phyloP scores from a whole-genome alignment of 1,140 invertebrate genomes.

The Hypsibius dujardini region DNA sequence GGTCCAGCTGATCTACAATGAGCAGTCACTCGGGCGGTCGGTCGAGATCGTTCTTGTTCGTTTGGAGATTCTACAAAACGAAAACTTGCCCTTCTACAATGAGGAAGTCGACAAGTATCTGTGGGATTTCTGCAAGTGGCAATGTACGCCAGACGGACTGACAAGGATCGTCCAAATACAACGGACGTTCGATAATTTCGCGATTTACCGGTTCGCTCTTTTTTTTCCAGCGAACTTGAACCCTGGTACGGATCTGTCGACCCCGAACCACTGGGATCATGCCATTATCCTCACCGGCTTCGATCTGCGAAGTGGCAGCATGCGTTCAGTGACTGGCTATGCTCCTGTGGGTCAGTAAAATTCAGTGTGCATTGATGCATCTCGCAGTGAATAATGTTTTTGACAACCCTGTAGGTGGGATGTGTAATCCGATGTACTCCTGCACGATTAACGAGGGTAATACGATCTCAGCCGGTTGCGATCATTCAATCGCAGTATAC shows the following conservation, averaged over 20 bases:
- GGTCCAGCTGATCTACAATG: conserved; percentile 27
- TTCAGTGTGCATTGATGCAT: too few relatives aligned
- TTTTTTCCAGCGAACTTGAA: conserved; percentile 21
- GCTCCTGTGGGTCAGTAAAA: neutral
- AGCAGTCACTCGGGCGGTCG: conserved; percentile 20
- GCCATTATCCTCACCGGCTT: conserved; percentile 36
- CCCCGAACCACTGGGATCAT: conserved; percentile 37
- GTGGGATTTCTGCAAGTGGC: conserved; percentile 33
- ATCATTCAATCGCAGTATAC: too few relatives aligned
- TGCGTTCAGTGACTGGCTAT: conserved; percentile 12
- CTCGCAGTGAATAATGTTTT: conserved; percentile 19
- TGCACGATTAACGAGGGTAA: conserved; percentile 44
- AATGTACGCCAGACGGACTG: conserved; percentile 21
- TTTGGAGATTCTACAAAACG: conserved; percentile 25
- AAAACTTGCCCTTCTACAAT: conserved; percentile 21
- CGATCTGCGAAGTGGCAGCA: conserved; percentile 14
- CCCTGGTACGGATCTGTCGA: conserved; percentile 29
- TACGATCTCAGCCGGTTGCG: too few relatives aligned
- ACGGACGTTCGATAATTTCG: neutral
- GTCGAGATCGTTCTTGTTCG: conserved; percentile 25
- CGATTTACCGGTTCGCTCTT: neutral
- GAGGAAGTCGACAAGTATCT: conserved; percentile 31
- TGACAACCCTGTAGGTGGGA: conserved; percentile 45
- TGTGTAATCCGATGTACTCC: conserved; percentile 44
- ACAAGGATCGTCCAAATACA: neutral